Conservation (phyloP, 2,888 invertebrate species). For the Nesidiocoris tenuis region DNA sequence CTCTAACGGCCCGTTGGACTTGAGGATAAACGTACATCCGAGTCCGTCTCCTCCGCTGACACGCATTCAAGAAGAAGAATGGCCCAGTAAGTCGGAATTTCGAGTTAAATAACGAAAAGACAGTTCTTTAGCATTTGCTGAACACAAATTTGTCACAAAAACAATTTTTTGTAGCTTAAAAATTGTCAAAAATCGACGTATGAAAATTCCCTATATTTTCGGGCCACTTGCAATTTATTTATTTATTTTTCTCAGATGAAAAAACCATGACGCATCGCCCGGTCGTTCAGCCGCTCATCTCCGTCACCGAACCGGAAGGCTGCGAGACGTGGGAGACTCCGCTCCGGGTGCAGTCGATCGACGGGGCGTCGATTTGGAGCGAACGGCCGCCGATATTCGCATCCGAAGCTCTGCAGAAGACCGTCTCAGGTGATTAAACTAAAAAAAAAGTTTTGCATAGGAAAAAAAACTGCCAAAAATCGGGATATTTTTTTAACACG, state of each 20-base stretch:
- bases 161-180: no score
- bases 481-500: no score
- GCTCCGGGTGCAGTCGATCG: background rate
- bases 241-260: conserved; percentile 23
- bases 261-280: conserved; percentile 15
- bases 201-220: no score
- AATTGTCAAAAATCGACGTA: no score
- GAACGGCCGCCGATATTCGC: conserved; percentile 41
- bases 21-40: conserved; percentile 49
- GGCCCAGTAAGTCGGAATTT: conserved; percentile 49
- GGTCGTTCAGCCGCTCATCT: conserved; percentile 75
- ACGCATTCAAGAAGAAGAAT: conserved; percentile 50
- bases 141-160: background rate
- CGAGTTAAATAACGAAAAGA: background rate
- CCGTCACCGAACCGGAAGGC: conserved; percentile 86
- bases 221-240: no score
- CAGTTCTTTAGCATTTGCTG: no score
- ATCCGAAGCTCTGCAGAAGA: conserved; percentile 53
- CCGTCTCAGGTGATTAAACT: conserved; percentile 51
- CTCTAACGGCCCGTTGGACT: conserved; percentile 48
- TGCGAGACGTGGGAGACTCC: conserved; percentile 52
- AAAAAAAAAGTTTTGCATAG: no score
- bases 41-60: conserved; percentile 51
- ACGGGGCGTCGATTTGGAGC: conserved; percentile 19
- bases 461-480: no score